Evolutionary conservation across 2,113 vertebrate species (phyloP).

Genomic region (Etheostoma spectabile): DNA sequence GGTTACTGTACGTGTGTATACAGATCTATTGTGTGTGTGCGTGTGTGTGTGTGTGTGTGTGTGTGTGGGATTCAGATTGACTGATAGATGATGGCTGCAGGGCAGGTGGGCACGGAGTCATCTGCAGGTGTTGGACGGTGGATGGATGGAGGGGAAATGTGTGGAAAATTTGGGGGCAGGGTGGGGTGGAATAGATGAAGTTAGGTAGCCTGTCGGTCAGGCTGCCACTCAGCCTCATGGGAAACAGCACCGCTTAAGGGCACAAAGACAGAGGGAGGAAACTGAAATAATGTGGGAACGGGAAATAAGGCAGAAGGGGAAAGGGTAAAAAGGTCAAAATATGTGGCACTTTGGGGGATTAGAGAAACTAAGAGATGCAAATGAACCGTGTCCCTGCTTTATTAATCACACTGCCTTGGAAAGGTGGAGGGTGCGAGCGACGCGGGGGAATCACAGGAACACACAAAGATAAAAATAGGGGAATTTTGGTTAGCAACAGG

Average conservation of each 20-base stretch:
- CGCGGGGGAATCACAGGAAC: neutral
- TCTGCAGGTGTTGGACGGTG: conserved; percentile 52
- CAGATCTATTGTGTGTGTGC: conserved; percentile 64
- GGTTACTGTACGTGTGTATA: conserved; percentile 57
- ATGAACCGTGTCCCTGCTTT: conserved; percentile 23
- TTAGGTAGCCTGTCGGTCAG: conserved; percentile 61
- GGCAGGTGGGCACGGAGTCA: conserved; percentile 73
- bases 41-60: conserved; percentile 42
- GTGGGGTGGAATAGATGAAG: conserved; percentile 48
- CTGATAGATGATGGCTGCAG: conserved; percentile 74
- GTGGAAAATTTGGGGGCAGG: conserved; percentile 42
- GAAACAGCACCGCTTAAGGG: conserved; percentile 69
- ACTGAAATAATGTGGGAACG: conserved; percentile 57
- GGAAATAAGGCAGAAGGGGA: conserved; percentile 31
- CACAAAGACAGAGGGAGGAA: conserved; percentile 38
- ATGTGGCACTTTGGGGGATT: neutral
- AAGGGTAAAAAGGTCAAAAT: conserved; percentile 41
- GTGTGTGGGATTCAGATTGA: conserved; percentile 62
- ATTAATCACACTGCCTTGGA: conserved; percentile 11
- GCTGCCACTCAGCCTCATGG: conserved; percentile 65
- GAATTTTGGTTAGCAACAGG: conserved; percentile 18
- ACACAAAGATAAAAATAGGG: conserved; percentile 25
- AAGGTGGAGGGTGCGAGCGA: neutral
- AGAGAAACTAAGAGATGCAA: conserved; percentile 22
- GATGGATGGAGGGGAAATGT: conserved; percentile 50